These are phyloP conservation scores for Trochalopteron elliotii DNA, from an alignment of 2,113 vertebrate species.

Conservation along the genomic window DNA sequence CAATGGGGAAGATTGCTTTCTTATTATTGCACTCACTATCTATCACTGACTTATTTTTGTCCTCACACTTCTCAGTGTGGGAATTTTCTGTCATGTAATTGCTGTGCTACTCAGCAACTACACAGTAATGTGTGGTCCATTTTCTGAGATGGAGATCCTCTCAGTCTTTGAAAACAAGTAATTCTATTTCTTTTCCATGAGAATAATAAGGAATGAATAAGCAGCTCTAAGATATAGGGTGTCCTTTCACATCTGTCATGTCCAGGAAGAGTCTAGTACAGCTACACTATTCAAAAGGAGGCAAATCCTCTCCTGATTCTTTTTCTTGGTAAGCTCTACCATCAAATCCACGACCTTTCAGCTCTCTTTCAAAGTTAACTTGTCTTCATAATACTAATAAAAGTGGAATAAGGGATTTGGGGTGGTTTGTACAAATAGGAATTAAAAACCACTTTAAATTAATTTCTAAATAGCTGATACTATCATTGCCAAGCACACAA, in stretches of 20 bases:
- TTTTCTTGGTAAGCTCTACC: background rate
- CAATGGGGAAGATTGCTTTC: background rate
- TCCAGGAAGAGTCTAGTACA: background rate
- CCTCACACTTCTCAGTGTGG: background rate
- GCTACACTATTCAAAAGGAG: background rate
- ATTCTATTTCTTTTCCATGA: background rate
- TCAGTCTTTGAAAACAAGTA: background rate
- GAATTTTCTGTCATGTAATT: background rate
- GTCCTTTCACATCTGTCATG: background rate
- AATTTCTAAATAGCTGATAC: background rate
- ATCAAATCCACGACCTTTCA: background rate
- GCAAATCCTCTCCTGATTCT: background rate
- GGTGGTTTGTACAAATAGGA: background rate
- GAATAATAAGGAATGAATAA: background rate
- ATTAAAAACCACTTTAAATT: background rate
- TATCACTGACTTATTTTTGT: background rate
- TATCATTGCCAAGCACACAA: background rate
- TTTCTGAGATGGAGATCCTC: background rate
- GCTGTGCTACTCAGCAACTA: background rate
- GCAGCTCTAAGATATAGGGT: background rate
- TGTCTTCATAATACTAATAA: background rate
- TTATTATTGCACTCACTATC: background rate
- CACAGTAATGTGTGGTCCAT: background rate
- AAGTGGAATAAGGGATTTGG: rapidly evolving
- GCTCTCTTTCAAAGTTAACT: background rate